These are phyloP conservation scores for Sarcophaga carnaria DNA, from an alignment of 2,888 invertebrate species.

Conservation along the genomic window DNA sequence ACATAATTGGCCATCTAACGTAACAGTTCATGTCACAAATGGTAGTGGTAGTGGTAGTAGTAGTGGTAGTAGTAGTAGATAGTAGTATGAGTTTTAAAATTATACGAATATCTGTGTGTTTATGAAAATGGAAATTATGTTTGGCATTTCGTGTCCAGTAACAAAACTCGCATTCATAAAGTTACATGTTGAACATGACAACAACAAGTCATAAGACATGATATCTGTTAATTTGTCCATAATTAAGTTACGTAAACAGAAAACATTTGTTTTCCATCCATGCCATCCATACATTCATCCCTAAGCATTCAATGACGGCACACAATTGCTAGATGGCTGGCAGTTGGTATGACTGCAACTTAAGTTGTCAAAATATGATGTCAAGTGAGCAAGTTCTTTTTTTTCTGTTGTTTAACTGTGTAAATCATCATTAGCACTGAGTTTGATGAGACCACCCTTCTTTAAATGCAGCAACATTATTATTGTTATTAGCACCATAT, in stretches of 20 bases:
- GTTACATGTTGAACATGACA: neutral
- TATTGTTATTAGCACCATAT: no score
- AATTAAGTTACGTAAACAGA: conserved; percentile 57
- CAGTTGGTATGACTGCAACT: neutral
- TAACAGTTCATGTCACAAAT: neutral
- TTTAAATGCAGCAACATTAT: no score
- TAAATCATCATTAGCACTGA: conserved; percentile 41
- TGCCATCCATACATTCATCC: neutral
- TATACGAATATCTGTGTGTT: no score
- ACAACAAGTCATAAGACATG: conserved; percentile 40
- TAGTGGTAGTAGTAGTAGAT: no score
- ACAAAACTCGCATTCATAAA: conserved; percentile 20
- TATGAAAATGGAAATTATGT: neutral
- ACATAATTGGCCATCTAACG: conserved; percentile 46
- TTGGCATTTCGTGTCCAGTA: neutral
- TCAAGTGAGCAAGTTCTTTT: conserved; percentile 5
- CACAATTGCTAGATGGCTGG: no score
- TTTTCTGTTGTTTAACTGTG: conserved; percentile 1
- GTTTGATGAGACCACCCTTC: no score
- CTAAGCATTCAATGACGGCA: conserved; percentile 20
- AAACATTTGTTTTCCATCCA: neutral
- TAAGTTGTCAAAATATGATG: conserved; percentile 42
- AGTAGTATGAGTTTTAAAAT: no score
- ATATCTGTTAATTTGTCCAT: conserved; percentile 57
- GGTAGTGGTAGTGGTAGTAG: no score